Percentiles rank a stretch among this genome's conserved stretches.
These are phyloP conservation scores for Collichthys lucidus DNA, from an alignment of 2,113 vertebrate species.

Conservation along the genomic window DNA sequence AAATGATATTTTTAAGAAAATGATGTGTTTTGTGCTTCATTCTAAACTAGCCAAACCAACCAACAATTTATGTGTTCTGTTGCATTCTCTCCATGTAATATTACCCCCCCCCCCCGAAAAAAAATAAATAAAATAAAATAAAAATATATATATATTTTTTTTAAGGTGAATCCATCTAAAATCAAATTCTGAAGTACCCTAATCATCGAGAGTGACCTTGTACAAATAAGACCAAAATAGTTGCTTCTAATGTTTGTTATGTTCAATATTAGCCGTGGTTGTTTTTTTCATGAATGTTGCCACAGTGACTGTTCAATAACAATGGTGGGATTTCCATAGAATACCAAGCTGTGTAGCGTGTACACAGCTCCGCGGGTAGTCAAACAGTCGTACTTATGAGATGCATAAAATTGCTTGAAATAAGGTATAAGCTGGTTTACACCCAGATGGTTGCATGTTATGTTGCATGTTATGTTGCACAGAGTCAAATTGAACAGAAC, in stretches of 20 bases:
- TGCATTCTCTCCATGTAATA: background rate
- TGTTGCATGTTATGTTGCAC: slow-evolving; percentile 64
- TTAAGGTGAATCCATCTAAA: background rate
- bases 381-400: slow-evolving; percentile 64
- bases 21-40: no score
- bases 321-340: slow-evolving; percentile 48
- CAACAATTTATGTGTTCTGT: background rate
- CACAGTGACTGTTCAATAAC: slow-evolving; percentile 50
- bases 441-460: slow-evolving; percentile 66
- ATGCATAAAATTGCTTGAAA: slow-evolving; percentile 65
- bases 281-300: slow-evolving; percentile 17
- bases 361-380: slow-evolving; percentile 57
- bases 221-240: background rate
- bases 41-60: background rate
- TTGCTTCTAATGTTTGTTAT: background rate
- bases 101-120: background rate
- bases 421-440: slow-evolving; percentile 71
- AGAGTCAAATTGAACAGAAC: slow-evolving; percentile 78
- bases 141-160: no score
- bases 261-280: background rate
- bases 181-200: background rate
- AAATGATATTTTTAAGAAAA: no score
- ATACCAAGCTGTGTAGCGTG: slow-evolving; percentile 61
- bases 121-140: no score
- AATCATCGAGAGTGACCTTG: background rate